These are phyloP conservation scores for Acleris sparsana DNA, from an alignment of 2,888 invertebrate genomes.

Conservation along the genomic window DNA sequence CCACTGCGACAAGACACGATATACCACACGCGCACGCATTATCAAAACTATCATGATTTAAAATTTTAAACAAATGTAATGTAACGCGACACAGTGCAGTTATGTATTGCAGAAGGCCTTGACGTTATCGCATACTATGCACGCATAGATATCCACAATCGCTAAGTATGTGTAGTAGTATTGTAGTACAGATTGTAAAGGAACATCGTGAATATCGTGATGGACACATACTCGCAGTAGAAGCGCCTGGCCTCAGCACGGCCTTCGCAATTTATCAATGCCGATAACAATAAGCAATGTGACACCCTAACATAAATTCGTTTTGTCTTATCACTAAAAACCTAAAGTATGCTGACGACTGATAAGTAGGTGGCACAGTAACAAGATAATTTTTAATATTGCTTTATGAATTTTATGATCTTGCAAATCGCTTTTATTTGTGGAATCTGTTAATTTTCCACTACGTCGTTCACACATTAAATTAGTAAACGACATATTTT, in stretches of 20 bases:
- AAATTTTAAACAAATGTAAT: conserved; percentile 12
- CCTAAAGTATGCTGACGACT: conserved; percentile 58
- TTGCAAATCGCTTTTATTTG: conserved; percentile 44
- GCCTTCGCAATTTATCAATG: conserved; percentile 73
- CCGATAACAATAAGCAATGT: conserved; percentile 75
- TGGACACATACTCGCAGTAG: conserved; percentile 37
- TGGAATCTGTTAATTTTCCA: conserved; percentile 37
- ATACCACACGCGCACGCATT: conserved; percentile 4
- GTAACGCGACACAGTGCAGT: conserved; percentile 39
- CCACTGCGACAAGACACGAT: conserved; percentile 19
- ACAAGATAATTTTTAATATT: conserved; percentile 65
- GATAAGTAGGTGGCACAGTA: conserved; percentile 62
- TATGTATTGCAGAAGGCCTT: conserved; percentile 63
- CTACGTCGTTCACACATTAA: conserved; percentile 29
- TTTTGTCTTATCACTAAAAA: conserved; percentile 76
- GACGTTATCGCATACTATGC: conserved; percentile 69
- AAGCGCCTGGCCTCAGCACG: conserved; percentile 63
- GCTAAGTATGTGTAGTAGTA: conserved; percentile 39
- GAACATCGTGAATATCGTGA: conserved; percentile 40
- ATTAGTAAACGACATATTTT: conserved; percentile 26
- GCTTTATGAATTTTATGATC: conserved; percentile 63
- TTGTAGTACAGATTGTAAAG: conserved; percentile 37
- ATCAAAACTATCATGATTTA: conserved; percentile 14
- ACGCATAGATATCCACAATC: conserved; percentile 61
- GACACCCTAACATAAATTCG: conserved; percentile 81